phyloP scores from a whole-genome alignment of 2,888 invertebrate species.

The Plebejus argus region DNA sequence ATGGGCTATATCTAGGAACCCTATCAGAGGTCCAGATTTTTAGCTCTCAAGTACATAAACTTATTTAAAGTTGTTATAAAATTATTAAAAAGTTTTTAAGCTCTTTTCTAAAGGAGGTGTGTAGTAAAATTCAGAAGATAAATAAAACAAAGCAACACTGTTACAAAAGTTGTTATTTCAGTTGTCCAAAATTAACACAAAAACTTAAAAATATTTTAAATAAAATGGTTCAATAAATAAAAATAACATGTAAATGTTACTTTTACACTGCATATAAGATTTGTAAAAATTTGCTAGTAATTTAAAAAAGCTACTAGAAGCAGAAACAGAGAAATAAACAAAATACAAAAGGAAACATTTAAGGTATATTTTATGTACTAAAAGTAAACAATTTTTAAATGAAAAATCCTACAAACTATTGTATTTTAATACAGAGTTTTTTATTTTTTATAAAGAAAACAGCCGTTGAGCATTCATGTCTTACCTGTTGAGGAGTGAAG shows the following conservation, averaged over 20 bases:
- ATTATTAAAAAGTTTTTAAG: too few species aligned
- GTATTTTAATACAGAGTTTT: neutral
- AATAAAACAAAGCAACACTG: neutral
- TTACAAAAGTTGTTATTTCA: neutral
- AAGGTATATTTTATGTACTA: neutral
- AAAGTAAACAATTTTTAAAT: neutral
- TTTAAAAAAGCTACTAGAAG: neutral
- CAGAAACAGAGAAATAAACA: neutral
- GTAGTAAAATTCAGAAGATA: neutral
- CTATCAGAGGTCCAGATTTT: constrained; percentile 64
- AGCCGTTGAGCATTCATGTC: neutral
- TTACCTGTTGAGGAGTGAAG: neutral
- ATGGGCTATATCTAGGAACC: constrained; percentile 60
- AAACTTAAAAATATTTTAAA: neutral
- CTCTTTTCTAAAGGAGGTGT: neutral
- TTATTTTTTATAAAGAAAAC: neutral
- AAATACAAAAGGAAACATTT: neutral
- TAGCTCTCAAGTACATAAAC: constrained; percentile 41
- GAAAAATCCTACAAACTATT: constrained; percentile 3
- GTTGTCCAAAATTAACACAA: neutral
- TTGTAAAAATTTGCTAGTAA: neutral
- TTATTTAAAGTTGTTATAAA: too few species aligned
- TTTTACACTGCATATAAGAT: neutral
- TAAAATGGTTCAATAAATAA: constrained; percentile 24
- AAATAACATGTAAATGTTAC: constrained; percentile 16